A percentile compares a stretch with the other conserved stretches of the same genome.
These are phyloP conservation scores for Actinia equina DNA, from an alignment of 64 coral and sea anemone genomes.

Conservation along the genomic window DNA sequence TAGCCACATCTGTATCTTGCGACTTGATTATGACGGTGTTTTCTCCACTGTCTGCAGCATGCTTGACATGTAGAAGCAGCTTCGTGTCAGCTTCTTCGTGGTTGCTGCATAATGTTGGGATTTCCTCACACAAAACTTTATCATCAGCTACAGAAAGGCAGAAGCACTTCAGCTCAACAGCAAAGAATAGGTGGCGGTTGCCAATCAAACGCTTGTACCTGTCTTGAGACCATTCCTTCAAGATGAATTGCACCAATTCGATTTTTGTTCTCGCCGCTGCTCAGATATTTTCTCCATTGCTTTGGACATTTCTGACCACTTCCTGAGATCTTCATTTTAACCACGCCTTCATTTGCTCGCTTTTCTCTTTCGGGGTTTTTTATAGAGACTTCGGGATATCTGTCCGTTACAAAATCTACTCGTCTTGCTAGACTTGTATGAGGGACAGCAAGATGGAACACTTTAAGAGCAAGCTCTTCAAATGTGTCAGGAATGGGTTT, in stretches of 20 bases:
- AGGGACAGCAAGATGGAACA: slow-evolving; percentile 24
- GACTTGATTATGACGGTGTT: slow-evolving; percentile 50
- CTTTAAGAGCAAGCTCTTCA: slow-evolving; percentile 20
- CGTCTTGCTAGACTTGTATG: slow-evolving; percentile 22
- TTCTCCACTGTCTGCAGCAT: slow-evolving; percentile 38
- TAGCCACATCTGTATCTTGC: slow-evolving; percentile 54
- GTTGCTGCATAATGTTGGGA: slow-evolving; percentile 17
- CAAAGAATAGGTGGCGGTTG: slow-evolving; percentile 21
- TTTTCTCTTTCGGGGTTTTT: slow-evolving; percentile 42
- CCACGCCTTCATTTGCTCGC: slow-evolving; percentile 17
- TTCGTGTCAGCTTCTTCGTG: slow-evolving; percentile 65
- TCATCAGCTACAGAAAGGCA: slow-evolving; percentile 16
- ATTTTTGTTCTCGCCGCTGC: slow-evolving; percentile 39
- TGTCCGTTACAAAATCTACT: slow-evolving; percentile 38
- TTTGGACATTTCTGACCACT: slow-evolving; percentile 35
- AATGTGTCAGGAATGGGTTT: slow-evolving; percentile 34
- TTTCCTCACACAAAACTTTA: slow-evolving; percentile 9
- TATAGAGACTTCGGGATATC: slow-evolving; percentile 49
- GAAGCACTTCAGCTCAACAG: slow-evolving; percentile 31
- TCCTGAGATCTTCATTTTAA: slow-evolving; percentile 29
- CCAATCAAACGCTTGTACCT: slow-evolving; percentile 20
- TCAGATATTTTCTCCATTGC: slow-evolving; percentile 36
- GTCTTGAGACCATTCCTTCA: slow-evolving; percentile 40
- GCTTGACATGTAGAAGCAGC: slow-evolving; percentile 49
- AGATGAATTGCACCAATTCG: slow-evolving; percentile 30